These are phyloP conservation scores for Diarsia rubi DNA, from an alignment of 2,888 invertebrate species.

Conservation along the genomic window DNA sequence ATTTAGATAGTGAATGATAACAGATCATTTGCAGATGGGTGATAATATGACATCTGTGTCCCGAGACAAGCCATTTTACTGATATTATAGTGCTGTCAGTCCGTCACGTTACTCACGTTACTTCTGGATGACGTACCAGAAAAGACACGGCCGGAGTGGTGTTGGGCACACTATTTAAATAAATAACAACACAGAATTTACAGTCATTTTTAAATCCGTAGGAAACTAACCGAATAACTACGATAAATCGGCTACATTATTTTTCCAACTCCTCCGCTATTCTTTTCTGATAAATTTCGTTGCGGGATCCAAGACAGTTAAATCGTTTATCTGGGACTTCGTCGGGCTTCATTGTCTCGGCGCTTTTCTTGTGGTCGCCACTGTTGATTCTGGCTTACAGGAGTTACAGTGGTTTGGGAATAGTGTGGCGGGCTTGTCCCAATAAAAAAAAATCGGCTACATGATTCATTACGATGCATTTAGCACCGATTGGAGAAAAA, in stretches of 20 bases:
- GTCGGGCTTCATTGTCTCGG: too few species aligned
- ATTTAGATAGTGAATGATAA: not conserved
- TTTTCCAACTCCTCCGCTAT: too few species aligned
- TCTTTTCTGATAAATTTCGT: too few species aligned
- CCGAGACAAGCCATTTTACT: not conserved
- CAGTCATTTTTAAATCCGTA: not conserved
- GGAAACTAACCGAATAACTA: constrained; percentile 13
- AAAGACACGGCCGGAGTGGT: not conserved
- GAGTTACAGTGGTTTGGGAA: too few species aligned
- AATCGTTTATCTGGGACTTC: too few species aligned
- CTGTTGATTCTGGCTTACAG: too few species aligned
- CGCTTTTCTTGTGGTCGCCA: too few species aligned
- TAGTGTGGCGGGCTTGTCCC: too few species aligned
- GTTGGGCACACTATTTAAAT: not conserved
- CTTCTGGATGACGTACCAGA: not conserved
- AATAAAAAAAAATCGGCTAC: constrained; percentile 21
- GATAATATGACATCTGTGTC: not conserved
- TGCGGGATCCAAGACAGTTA: too few species aligned
- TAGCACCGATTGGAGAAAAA: constrained; percentile 9
- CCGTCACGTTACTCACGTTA: not conserved
- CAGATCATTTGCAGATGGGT: not conserved
- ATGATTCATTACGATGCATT: constrained; percentile 33
- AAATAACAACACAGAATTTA: not conserved
- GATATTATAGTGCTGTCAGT: not conserved
- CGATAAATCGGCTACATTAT: constrained; percentile 29